A percentile compares a stretch with the other conserved stretches of the same genome.
Conservation (phyloP, 1,140 invertebrate genomes). For the Zaprionus capensis region DNA sequence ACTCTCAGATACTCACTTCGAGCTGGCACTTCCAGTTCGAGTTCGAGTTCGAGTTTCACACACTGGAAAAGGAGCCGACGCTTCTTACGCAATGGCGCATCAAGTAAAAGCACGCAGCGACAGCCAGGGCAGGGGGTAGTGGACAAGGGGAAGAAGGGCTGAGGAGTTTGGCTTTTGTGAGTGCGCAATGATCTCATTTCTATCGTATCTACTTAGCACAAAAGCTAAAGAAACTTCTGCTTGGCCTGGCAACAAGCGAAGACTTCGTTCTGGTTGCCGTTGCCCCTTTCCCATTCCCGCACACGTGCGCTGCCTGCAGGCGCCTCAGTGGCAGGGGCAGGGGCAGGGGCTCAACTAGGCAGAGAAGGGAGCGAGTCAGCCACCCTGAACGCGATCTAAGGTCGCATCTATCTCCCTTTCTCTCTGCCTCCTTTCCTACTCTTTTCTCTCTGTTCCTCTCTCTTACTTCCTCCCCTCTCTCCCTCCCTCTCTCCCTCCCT, state of each 20-base stretch:
- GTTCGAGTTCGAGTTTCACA: conserved; percentile 36
- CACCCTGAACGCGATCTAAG: conserved; percentile 61
- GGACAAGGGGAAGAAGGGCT: too few species aligned
- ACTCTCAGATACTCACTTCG: conserved; percentile 18
- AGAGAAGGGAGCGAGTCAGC: conserved; percentile 35
- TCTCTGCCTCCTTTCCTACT: background rate
- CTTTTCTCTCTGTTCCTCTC: background rate
- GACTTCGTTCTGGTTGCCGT: background rate
- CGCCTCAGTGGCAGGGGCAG: conserved; percentile 5
- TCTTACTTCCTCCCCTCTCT: background rate
- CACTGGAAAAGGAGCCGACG: conserved; percentile 41
- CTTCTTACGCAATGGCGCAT: conserved; percentile 51
- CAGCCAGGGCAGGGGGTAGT: too few species aligned
- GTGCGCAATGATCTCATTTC: conserved; percentile 49
- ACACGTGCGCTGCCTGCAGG: conserved; percentile 58
- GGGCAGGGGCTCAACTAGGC: background rate
- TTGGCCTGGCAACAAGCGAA: conserved; percentile 57
- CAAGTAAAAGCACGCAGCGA: conserved; percentile 11
- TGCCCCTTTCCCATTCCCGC: conserved; percentile 12
- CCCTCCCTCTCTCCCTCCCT: background rate
- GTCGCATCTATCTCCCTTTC: conserved; percentile 14
- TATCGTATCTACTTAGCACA: conserved; percentile 21
- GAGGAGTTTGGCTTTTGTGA: conserved; percentile 16
- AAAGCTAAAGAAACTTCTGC: conserved; percentile 33
- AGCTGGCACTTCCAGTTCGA: conserved; percentile 27